Conservation (phyloP, 2,888 invertebrate species). For the Exocentrus adspersus region DNA sequence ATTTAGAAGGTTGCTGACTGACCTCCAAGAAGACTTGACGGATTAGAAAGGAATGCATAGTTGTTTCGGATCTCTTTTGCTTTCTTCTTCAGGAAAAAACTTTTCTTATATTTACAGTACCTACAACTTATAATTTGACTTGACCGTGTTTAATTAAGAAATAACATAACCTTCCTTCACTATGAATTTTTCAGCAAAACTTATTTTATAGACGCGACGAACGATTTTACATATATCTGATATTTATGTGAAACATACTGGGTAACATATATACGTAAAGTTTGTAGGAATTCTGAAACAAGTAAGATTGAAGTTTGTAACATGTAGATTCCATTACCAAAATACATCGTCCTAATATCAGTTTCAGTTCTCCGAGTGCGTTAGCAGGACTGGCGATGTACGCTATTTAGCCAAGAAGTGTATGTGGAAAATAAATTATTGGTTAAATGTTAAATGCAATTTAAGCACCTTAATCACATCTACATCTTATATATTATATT, state of each 20-base stretch:
- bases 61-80: no score
- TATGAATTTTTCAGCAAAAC: neutral
- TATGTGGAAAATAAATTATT: no score
- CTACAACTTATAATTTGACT: neutral
- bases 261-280: slow-evolving; percentile 31
- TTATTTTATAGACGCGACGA: neutral
- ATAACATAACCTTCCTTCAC: neutral
- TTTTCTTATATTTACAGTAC: no score
- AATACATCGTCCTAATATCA: slow-evolving; percentile 30
- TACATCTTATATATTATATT: no score
- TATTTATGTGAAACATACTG: slow-evolving; percentile 21
- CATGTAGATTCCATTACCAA: slow-evolving; percentile 40
- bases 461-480: no score
- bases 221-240: slow-evolving; percentile 20
- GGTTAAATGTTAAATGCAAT: no score
- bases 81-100: no score
- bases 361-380: slow-evolving; percentile 20
- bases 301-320: slow-evolving; percentile 37
- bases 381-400: slow-evolving; percentile 13
- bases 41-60: no score
- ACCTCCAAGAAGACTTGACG: no score
- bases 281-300: slow-evolving; percentile 32
- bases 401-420: neutral
- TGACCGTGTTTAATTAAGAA: neutral
- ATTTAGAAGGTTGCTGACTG: no score